Conservation (phyloP, 2,113 vertebrate genomes). For the Ochotona princeps region DNA sequence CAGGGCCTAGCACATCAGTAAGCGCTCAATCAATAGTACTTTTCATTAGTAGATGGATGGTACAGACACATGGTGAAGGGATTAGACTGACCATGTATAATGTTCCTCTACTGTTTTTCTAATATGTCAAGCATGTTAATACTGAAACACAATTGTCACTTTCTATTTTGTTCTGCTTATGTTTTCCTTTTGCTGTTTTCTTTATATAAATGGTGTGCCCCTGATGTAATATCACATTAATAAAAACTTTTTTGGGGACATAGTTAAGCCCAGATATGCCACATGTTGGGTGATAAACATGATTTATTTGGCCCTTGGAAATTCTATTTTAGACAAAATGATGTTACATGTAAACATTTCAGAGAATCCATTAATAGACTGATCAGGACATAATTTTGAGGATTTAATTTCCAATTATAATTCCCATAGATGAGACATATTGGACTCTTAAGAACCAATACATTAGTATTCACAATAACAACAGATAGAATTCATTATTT, state of each 20-base stretch:
- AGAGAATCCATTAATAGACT: not conserved
- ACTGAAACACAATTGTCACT: not conserved
- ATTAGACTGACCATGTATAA: not conserved
- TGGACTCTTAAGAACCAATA: not conserved
- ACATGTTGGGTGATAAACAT: not conserved
- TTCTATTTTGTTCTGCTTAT: not conserved
- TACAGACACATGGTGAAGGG: not conserved
- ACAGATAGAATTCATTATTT: conserved; percentile 33
- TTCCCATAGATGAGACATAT: not conserved
- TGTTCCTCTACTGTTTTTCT: not conserved
- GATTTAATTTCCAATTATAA: conserved; percentile 19
- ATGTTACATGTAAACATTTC: conserved; percentile 38
- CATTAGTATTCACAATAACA: conserved; percentile 11
- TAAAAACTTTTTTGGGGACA: too few relatives aligned
- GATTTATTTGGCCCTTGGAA: conserved; percentile 34
- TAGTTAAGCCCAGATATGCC: not conserved
- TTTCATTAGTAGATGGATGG: not conserved
- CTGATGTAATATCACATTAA: not conserved
- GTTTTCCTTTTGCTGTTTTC: not conserved
- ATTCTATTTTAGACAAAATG: conserved; percentile 26
- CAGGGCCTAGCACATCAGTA: not conserved
- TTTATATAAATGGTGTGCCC: not conserved
- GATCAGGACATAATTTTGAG: conserved; percentile 1
- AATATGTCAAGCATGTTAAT: not conserved
- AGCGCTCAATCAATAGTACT: not conserved